Conservation (phyloP, 2,113 vertebrate species). For the Chascanopsetta lugubris region DNA sequence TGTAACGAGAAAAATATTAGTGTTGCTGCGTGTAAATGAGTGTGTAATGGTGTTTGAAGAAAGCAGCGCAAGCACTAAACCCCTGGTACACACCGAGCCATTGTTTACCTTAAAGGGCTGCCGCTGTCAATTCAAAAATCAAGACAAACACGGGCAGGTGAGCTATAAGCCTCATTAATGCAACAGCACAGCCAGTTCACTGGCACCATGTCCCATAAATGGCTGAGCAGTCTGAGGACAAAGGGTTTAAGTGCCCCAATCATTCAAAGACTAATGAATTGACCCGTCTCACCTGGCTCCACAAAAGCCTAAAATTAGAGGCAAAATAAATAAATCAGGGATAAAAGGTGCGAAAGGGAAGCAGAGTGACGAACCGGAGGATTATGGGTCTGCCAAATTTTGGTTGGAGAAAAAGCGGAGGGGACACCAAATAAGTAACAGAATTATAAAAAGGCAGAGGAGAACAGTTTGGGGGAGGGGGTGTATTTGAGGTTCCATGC, state of each 20-base stretch:
- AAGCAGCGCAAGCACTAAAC: conserved; percentile 13
- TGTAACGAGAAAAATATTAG: conserved; percentile 3
- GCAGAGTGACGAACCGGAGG: conserved; percentile 15
- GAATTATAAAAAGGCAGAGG: conserved; percentile 1
- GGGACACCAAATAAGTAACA: not conserved
- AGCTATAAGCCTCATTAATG: conserved; percentile 61
- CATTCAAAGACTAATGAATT: conserved; percentile 72
- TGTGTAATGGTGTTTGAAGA: not conserved
- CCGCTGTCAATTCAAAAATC: conserved; percentile 33
- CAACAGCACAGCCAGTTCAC: conserved; percentile 35
- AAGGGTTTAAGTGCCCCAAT: conserved; percentile 64
- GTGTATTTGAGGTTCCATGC: not conserved
- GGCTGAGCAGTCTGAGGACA: conserved; percentile 55
- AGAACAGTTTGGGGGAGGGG: conserved; percentile 2
- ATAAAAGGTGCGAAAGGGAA: conserved; percentile 33
- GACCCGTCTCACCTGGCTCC: conserved; percentile 55
- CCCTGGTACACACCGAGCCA: conserved; percentile 15
- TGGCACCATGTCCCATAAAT: conserved; percentile 55
- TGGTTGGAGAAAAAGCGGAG: conserved; percentile 1
- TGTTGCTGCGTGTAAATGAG: not conserved
- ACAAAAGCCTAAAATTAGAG: conserved; percentile 61
- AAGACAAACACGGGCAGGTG: conserved; percentile 49
- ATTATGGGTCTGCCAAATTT: conserved; percentile 27
- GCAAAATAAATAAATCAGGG: conserved; percentile 60
- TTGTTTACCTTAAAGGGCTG: conserved; percentile 27